Evolutionary conservation across 2,113 vertebrate species (phyloP).

Genomic region (Oophaga pumilio): DNA sequence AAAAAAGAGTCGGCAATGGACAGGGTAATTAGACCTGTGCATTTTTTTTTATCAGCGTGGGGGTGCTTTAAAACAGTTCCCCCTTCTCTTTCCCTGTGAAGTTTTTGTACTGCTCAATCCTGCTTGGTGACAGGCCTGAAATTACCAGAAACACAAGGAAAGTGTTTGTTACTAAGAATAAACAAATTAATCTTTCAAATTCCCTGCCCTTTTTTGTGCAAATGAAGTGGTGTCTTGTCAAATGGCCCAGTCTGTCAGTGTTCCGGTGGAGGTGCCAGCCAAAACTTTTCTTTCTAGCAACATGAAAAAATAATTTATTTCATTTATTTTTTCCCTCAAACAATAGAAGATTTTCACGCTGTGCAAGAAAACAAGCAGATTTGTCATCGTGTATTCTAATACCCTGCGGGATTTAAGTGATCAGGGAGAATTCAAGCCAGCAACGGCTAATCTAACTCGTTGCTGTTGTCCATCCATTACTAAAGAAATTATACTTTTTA

Average conservation of each 20-base stretch:
- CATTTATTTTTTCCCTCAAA: conserved; percentile 32
- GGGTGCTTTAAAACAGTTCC: conserved; percentile 41
- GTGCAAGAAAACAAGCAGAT: conserved; percentile 40
- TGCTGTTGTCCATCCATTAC: conserved; percentile 8
- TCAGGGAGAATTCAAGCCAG: conserved; percentile 8
- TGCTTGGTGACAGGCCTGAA: conserved; percentile 46
- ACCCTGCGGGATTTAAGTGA: neutral
- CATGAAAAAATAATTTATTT: conserved; percentile 35
- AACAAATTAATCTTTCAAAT: conserved; percentile 56
- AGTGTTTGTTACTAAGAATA: conserved; percentile 56
- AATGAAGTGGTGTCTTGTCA: conserved; percentile 56
- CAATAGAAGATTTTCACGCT: conserved; percentile 32
- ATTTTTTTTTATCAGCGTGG: conserved; percentile 35
- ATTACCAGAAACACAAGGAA: conserved; percentile 52
- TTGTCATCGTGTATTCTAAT: conserved; percentile 17
- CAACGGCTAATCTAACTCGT: conserved; percentile 6
- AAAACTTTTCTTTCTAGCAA: conserved; percentile 46
- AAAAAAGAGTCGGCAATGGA: conserved; percentile 21
- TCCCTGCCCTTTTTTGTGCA: conserved; percentile 38
- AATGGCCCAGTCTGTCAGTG: conserved; percentile 44
- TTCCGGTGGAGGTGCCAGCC: conserved; percentile 28
- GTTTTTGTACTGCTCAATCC: conserved; percentile 48
- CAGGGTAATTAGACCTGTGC: conserved; percentile 51
- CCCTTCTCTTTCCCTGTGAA: conserved; percentile 42
- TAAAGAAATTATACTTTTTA: neutral